Conservation (phyloP, 1,140 invertebrate genomes). For the Magallana gigas region DNA sequence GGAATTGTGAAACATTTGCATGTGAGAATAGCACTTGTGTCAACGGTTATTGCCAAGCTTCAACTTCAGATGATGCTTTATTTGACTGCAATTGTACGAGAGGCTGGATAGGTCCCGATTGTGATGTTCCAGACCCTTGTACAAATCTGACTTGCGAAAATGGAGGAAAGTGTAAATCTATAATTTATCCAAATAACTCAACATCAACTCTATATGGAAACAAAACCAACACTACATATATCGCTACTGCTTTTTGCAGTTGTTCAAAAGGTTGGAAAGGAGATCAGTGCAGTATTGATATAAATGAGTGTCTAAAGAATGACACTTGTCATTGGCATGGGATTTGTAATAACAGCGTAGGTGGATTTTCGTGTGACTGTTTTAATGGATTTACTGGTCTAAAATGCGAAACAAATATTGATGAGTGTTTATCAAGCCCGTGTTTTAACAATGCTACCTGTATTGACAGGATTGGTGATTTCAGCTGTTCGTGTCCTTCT, state of each 20-base stretch:
- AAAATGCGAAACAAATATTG: background rate
- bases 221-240: too few relatives aligned
- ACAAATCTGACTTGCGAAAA: slow-evolving; percentile 11
- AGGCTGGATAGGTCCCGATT: background rate
- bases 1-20: background rate
- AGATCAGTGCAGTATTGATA: slow-evolving; percentile 42
- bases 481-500: slow-evolving; percentile 42
- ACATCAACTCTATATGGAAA: background rate
- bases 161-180: slow-evolving; percentile 7
- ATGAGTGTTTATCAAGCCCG: background rate
- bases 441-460: slow-evolving; percentile 46
- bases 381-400: background rate
- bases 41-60: background rate
- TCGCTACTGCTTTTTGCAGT: slow-evolving; percentile 13
- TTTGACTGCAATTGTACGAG: slow-evolving; percentile 26
- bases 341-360: background rate
- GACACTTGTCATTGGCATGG: slow-evolving; percentile 13
- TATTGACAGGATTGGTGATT: slow-evolving; percentile 42
- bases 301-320: slow-evolving; percentile 48
- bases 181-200: background rate
- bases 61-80: background rate
- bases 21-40: background rate
- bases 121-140: slow-evolving; percentile 17
- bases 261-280: slow-evolving; percentile 51
- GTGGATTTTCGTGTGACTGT: slow-evolving; percentile 3